Evolutionary conservation across 2,797 vertebrate species (phyloP).

Genomic region (Huso huso): DNA sequence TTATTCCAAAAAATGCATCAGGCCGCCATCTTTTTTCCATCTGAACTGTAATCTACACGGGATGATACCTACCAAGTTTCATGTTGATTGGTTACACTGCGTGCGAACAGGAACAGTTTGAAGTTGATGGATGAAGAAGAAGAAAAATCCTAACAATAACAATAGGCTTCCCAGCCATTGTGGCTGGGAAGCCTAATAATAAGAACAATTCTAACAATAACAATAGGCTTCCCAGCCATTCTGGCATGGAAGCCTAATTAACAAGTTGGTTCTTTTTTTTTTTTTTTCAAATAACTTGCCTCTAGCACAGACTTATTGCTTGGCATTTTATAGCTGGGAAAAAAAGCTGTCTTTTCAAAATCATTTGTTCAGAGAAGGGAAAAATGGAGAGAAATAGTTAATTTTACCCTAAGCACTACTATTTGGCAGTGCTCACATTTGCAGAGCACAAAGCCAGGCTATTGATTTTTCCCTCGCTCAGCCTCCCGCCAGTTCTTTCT

Average conservation of each 20-base stretch:
- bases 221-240: no score
- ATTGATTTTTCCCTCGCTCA: conserved; percentile 67
- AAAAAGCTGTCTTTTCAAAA: conserved; percentile 55
- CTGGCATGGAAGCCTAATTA: conserved; percentile 25
- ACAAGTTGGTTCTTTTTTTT: conserved; percentile 31
- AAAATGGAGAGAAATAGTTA: conserved; percentile 60
- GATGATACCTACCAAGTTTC: no score
- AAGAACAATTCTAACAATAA: no score
- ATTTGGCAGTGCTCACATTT: conserved; percentile 69
- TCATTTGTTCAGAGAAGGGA: conserved; percentile 54
- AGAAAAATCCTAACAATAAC: no score
- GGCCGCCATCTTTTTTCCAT: no score
- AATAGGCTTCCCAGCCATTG: no score
- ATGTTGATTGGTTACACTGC: no score
- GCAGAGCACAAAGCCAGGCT: conserved; percentile 60
- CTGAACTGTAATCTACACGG: no score
- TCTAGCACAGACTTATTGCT: conserved; percentile 47
- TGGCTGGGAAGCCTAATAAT: no score
- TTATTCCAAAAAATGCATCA: no score
- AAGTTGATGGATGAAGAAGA: no score
- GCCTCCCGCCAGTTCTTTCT: conserved; percentile 62
- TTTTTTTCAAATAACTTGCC: conserved; percentile 31
- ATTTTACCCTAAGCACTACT: conserved; percentile 62
- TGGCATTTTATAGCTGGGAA: conserved; percentile 47
- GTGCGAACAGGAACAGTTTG: no score